A percentile compares a stretch with the other conserved stretches of the same genome.
These are phyloP conservation scores for Zhengitettix transpicula DNA, from an alignment of 2,888 invertebrate species.

Conservation along the genomic window DNA sequence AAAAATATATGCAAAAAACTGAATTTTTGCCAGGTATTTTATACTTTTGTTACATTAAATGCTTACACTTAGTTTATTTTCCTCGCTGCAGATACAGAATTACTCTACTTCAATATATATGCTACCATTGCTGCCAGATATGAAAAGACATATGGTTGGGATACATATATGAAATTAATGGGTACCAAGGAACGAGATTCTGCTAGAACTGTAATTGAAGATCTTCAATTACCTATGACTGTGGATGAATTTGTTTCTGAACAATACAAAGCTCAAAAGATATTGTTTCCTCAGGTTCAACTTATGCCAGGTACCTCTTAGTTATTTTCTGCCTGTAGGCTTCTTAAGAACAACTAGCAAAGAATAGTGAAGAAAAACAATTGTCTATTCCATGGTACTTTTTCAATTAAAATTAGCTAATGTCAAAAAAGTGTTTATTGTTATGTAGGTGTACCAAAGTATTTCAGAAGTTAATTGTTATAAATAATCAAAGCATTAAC, in stretches of 20 bases:
- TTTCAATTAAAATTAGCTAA: no score
- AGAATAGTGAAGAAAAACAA: no score
- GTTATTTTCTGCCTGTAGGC: no score
- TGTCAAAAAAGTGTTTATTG: no score
- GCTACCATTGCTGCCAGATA: conserved; percentile 49
- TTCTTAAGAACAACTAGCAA: no score
- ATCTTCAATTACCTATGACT: conserved; percentile 48
- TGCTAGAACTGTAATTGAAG: conserved; percentile 47
- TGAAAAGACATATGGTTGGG: conserved; percentile 61
- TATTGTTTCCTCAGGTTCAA: conserved; percentile 40
- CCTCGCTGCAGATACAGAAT: conserved; percentile 57
- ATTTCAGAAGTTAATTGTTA: no score
- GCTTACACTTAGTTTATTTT: conserved; percentile 7
- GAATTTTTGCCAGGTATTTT: conserved; percentile 1
- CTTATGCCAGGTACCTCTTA: conserved; percentile 46
- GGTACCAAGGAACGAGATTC: conserved; percentile 56
- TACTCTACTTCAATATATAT: conserved; percentile 57
- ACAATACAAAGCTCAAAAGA: conserved; percentile 38
- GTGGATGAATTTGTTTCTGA: conserved; percentile 46
- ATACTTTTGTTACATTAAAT: neutral
- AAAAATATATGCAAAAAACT: neutral
- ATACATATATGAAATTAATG: conserved; percentile 58
- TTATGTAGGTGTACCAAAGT: no score
- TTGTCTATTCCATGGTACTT: no score
- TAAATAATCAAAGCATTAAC: no score